Conservation (phyloP, 1,140 invertebrate species). For the Scaptomyza montana region DNA sequence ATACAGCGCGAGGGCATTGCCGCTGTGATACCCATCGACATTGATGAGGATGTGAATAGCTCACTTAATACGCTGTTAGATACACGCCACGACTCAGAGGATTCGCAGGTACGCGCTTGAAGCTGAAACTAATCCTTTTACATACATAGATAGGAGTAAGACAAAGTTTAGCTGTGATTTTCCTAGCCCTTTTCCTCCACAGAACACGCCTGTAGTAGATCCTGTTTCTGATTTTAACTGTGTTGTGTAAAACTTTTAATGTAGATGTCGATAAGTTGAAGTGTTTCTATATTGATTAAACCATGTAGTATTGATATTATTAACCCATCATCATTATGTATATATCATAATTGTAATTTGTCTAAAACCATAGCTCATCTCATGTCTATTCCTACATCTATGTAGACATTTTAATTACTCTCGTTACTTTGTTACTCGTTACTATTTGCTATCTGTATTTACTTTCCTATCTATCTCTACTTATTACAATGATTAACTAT, state of each 20-base stretch:
- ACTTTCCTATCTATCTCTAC: slow-evolving; percentile 35
- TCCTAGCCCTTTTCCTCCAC: neutral
- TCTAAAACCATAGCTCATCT: neutral
- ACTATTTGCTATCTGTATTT: slow-evolving; percentile 45
- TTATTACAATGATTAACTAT: slow-evolving; percentile 47
- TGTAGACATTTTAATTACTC: slow-evolving; percentile 13
- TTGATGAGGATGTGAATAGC: slow-evolving; percentile 96
- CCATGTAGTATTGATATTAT: slow-evolving; percentile 11
- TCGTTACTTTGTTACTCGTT: slow-evolving; percentile 28
- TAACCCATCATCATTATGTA: slow-evolving; percentile 1
- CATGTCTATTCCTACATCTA: neutral
- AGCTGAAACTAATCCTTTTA: too few relatives aligned
- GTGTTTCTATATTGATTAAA: neutral
- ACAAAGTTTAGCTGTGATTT: slow-evolving; percentile 2
- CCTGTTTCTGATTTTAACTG: neutral
- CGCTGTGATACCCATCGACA: slow-evolving; percentile 93
- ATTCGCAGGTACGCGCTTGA: slow-evolving; percentile 76
- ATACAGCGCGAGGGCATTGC: slow-evolving; percentile 81
- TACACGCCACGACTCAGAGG: slow-evolving; percentile 89
- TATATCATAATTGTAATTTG: slow-evolving; percentile 3
- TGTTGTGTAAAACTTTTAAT: slow-evolving; percentile 12
- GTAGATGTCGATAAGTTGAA: neutral
- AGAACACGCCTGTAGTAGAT: slow-evolving; percentile 31
- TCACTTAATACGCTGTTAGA: slow-evolving; percentile 95
- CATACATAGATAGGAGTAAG: neutral